Evolutionary conservation across 2,888 invertebrate species (phyloP), one percentile per base, ranked within the genome.

Genomic region (Acronicta aceris): DNA sequence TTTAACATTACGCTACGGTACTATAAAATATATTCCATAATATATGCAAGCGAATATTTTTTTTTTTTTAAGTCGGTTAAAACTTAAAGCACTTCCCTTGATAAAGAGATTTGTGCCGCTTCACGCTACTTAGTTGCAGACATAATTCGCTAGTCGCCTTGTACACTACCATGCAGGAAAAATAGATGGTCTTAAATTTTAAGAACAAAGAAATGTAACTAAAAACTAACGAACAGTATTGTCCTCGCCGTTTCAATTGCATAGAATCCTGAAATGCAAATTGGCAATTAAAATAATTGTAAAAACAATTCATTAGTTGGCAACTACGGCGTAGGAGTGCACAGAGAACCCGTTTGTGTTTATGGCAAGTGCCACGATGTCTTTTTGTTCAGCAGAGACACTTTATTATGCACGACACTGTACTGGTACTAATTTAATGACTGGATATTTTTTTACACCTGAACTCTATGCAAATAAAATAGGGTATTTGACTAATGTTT

Each of bases 261-360:
- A 43, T n/a, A 41, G 49, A 48, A 45, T 36, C 51, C 47, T 45
- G 21, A 56, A 56, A 71, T 54, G 42, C 65, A 66, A 71, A 71
- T 71, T 65, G 46, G 42, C 71, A 43, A 71, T 51, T 51, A 33
- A 51, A 66, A 71, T 65, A 33, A 43, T 30, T 48, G 57, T 52
- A 45, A 65, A 50, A 57, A 36, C 21, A 25, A 38, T 25, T 52
- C 33, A 46, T 71, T 50, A 40, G 45, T 53, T 58, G 49, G 65
- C 33, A 50, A 59, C 50, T 36, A 52, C 42, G n/a, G 13, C 10
- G 16, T 33, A 16, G 51, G 25, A 48, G 33, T 52, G 48, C 16
- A 25, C 36, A 54, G 45, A 52, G 49, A 58, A 49, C 57, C 42
- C 36, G 36, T 16, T 57, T 21, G 53, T 61, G 64, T 74, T 74